Evolutionary conservation across 2,888 invertebrate genomes (phyloP), one percentile per base, ranked within the genome.

Genomic region (Sinopyrophorus schimmeli): DNA sequence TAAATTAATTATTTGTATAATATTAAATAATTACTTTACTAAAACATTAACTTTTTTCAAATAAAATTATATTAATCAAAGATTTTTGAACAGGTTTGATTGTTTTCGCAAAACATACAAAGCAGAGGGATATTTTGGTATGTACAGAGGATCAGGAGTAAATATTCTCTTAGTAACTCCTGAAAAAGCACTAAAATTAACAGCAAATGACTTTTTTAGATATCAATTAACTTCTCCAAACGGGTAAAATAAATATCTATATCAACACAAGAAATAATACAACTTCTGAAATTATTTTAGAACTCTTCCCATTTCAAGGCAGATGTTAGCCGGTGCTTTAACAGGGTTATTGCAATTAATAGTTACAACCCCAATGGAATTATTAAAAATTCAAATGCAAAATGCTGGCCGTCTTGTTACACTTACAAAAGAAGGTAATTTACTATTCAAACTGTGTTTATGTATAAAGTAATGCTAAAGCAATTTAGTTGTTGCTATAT

Each of bases 341-440:
- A 98, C 99, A 1, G 99, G 99, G 28, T 83, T 95, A 58, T 98
- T 95, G 72, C 99, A 99, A 78, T 96, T 99, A 62, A 77, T 96
- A 32, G 83, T 99, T 54, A 99, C 99, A 9, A 99, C 98, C 1
- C 99, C 99, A 2, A 99, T 99, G 99, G 98, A 99, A 73, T 79
- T 99, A 55, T 78, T 99, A 6, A 99, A 99, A 79, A 99, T 99
- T 67, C 97, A 98, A 76, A 87, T 97, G 83, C 99, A 99, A 76
- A 96, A 98, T 74, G 94, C 95, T 27, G 96, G 96, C 9, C 79
- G 96, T 66, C 78, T 92, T 31, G 89, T 90, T 12, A 81, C 84
- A 4, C 80, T 83, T 62, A 87, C 89, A 10, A 86, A 85, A 73
- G 74, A 76, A 46, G 80, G 83, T 18, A 35, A 17, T 15, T 26